A percentile compares a stretch with the other conserved stretches of the same genome.
phyloP scores from a whole-genome alignment of 2,888 invertebrate genomes.

The Watsonalla cultraria region DNA sequence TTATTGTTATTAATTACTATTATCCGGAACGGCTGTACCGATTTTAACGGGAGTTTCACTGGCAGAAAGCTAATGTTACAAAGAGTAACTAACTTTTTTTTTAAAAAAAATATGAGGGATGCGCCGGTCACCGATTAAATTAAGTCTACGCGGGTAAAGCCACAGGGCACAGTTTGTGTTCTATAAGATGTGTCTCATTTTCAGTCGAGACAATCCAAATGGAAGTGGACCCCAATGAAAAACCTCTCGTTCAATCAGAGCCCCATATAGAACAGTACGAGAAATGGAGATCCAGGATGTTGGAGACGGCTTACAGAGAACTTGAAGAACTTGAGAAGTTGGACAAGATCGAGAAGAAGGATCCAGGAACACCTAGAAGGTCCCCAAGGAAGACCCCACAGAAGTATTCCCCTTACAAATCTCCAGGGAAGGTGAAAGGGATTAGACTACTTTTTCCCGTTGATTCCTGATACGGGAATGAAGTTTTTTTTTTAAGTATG shows the following conservation, averaged over 20 bases:
- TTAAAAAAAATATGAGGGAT: too few species aligned
- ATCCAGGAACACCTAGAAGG: constrained; percentile 32
- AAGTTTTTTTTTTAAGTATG: neutral
- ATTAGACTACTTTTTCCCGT: constrained; percentile 56
- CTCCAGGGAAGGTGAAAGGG: constrained; percentile 36
- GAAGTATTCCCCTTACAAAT: constrained; percentile 57
- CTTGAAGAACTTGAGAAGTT: constrained; percentile 23
- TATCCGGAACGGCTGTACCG: too few species aligned
- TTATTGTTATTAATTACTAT: too few species aligned
- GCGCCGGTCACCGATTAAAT: too few species aligned
- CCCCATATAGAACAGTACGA: constrained; percentile 76
- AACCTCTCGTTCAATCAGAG: constrained; percentile 33
- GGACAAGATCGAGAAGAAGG: too few species aligned
- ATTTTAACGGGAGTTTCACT: too few species aligned
- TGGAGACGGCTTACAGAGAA: constrained; percentile 67
- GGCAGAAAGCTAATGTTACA: too few species aligned
- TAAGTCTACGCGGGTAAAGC: too few species aligned
- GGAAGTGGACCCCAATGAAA: constrained; percentile 34
- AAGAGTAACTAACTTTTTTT: too few species aligned
- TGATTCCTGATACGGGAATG: constrained; percentile 22
- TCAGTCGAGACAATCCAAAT: constrained; percentile 39
- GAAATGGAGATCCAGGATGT: constrained; percentile 79
- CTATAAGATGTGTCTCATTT: constrained; percentile 8
- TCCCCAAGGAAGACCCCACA: constrained; percentile 57
- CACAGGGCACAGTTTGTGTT: too few species aligned